A percentile compares a stretch with the other conserved stretches of the same genome.
Conservation (phyloP, 2,113 vertebrate genomes). For the Orientallactaga bullata region DNA sequence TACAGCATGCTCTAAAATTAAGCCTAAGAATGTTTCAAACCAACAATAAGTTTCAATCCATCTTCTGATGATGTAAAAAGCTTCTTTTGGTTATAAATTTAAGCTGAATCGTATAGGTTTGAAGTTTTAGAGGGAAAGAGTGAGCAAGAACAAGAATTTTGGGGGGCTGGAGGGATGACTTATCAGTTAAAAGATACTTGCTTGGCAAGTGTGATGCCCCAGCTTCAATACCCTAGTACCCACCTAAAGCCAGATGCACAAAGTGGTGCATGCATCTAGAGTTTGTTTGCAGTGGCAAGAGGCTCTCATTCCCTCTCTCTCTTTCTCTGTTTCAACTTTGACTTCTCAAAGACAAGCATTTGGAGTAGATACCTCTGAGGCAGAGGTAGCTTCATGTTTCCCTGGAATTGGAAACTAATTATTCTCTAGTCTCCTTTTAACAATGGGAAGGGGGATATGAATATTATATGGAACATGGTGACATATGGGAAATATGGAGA, state of each 20-base stretch:
- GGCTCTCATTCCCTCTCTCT: no score
- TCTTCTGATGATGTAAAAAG: background rate
- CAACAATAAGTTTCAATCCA: background rate
- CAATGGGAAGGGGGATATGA: background rate
- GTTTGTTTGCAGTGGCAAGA: no score
- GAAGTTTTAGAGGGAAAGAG: background rate
- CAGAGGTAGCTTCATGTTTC: background rate
- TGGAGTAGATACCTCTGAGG: background rate
- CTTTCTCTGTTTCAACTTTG: background rate
- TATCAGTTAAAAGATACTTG: no score
- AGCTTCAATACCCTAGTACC: no score
- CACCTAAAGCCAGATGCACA: no score
- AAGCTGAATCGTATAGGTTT: background rate
- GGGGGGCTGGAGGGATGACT: no score
- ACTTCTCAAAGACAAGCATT: background rate
- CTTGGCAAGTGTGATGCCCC: no score
- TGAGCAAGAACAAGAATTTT: no score
- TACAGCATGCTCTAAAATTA: background rate
- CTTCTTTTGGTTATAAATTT: background rate
- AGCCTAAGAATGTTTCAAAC: background rate
- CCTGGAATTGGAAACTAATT: background rate
- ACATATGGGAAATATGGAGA: background rate
- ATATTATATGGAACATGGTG: background rate
- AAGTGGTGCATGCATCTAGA: no score
- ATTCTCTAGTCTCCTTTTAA: background rate